These are phyloP conservation scores for Molossus molossus DNA, from an alignment of 2,797 vertebrate genomes.

Conservation along the genomic window DNA sequence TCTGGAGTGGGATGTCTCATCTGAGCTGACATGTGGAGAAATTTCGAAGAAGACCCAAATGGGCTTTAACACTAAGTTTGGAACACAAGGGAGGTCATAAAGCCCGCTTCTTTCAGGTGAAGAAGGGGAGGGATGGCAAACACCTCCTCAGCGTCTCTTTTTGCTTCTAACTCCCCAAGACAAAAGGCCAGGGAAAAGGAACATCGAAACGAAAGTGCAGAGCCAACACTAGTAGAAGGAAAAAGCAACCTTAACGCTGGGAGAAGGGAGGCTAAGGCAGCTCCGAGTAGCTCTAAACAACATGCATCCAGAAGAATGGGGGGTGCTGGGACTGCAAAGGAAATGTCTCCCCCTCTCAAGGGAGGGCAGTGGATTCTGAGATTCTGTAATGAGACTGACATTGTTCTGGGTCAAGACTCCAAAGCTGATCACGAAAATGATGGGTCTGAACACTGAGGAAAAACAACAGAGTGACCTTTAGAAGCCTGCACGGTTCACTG, in stretches of 20 bases:
- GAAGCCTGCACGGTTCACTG: slow-evolving; percentile 64
- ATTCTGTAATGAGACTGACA: slow-evolving; percentile 52
- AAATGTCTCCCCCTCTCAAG: slow-evolving; percentile 22
- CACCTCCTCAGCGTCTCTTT: neutral
- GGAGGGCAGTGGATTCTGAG: neutral
- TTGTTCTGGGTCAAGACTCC: slow-evolving; percentile 73
- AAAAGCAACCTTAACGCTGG: neutral
- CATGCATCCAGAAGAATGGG: neutral
- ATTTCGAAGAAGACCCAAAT: slow-evolving; percentile 60
- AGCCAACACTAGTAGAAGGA: neutral
- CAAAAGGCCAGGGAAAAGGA: neutral
- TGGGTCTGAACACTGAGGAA: slow-evolving; percentile 35
- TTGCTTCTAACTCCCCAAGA: slow-evolving; percentile 16
- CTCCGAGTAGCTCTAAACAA: neutral
- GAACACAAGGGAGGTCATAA: slow-evolving; percentile 39
- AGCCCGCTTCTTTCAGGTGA: slow-evolving; percentile 38
- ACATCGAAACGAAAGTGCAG: neutral
- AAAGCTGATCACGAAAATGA: slow-evolving; percentile 57
- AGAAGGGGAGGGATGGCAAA: neutral
- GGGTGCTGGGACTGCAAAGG: neutral
- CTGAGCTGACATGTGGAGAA: slow-evolving; percentile 67
- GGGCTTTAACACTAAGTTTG: slow-evolving; percentile 71
- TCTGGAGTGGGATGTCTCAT: slow-evolving; percentile 66
- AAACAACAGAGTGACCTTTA: slow-evolving; percentile 43
- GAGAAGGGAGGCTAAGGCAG: neutral